phyloP scores from a whole-genome alignment of 2,888 invertebrate genomes.

The Syrista parreyssii region DNA sequence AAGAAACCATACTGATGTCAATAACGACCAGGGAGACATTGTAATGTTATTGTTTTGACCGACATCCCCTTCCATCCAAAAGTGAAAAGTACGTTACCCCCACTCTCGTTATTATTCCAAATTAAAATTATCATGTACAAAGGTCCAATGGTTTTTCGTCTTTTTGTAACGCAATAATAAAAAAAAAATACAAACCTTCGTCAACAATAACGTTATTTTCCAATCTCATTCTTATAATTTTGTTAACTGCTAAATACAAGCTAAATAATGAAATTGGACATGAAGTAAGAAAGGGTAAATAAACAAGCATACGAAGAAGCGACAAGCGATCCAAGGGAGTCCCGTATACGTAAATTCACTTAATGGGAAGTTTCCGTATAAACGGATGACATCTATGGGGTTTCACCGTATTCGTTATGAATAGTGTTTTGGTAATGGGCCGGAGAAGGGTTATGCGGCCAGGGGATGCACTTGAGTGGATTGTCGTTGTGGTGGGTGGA shows the following conservation, averaged over 20 bases:
- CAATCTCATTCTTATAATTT: neutral
- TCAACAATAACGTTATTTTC: neutral
- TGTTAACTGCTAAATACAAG: neutral
- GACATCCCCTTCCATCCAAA: neutral
- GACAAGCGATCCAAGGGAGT: neutral
- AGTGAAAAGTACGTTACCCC: neutral
- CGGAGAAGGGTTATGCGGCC: conserved; percentile 53
- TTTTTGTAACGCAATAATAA: neutral
- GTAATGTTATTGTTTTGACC: neutral
- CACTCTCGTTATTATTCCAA: neutral
- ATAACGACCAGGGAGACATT: neutral
- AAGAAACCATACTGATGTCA: neutral
- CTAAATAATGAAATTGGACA: neutral
- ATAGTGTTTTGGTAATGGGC: conserved; percentile 51
- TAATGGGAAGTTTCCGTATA: neutral
- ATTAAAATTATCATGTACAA: neutral
- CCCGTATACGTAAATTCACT: neutral
- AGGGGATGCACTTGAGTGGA: conserved; percentile 56
- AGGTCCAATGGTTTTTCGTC: neutral
- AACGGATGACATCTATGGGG: neutral
- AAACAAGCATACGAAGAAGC: neutral
- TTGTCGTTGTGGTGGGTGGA: conserved; percentile 58
- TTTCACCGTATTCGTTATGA: conserved; percentile 38
- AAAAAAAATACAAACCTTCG: neutral
- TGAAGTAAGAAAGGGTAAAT: neutral